Conservation (phyloP, 2,888 invertebrate genomes). For the Trissolcus brochymenae region DNA sequence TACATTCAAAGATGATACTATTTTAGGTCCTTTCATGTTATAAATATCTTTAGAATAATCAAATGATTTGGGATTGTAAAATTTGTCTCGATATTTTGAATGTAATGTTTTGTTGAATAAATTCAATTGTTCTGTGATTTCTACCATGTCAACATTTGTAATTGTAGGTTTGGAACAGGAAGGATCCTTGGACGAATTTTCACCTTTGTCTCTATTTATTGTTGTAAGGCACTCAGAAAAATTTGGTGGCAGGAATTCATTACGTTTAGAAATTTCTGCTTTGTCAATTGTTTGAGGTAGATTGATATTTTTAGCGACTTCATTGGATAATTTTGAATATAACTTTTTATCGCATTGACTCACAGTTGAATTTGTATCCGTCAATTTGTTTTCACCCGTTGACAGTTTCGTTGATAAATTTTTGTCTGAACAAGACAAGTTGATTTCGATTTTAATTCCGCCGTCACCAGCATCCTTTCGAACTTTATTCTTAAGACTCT, state of each 20-base stretch:
- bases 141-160: constrained; percentile 13
- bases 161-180: constrained; percentile 3
- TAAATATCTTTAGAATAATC: constrained; percentile 34
- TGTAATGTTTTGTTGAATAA: constrained; percentile 14
- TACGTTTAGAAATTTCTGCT: constrained; percentile 8
- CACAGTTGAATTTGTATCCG: constrained; percentile 7
- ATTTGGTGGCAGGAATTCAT: constrained; percentile 28
- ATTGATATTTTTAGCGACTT: constrained; percentile 6
- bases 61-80: constrained; percentile 21
- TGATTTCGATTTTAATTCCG: constrained; percentile 72
- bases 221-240: constrained; percentile 44
- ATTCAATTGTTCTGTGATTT: constrained; percentile 14
- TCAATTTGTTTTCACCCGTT: constrained; percentile 11
- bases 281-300: constrained; percentile 33
- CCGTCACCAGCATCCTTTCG: constrained; percentile 61
- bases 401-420: constrained; percentile 37
- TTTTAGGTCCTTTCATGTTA: constrained; percentile 24
- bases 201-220: constrained; percentile 23
- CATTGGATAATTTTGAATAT: neutral
- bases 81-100: constrained; percentile 25
- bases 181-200: constrained; percentile 15
- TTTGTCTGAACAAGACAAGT: constrained; percentile 70
- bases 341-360: constrained; percentile 8
- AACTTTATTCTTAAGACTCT: constrained; percentile 63
- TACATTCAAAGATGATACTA: constrained; percentile 27